Base-by-base conservation (phyloP, 2,888 invertebrate genomes). In the Agrilus biguttatus region DNA sequence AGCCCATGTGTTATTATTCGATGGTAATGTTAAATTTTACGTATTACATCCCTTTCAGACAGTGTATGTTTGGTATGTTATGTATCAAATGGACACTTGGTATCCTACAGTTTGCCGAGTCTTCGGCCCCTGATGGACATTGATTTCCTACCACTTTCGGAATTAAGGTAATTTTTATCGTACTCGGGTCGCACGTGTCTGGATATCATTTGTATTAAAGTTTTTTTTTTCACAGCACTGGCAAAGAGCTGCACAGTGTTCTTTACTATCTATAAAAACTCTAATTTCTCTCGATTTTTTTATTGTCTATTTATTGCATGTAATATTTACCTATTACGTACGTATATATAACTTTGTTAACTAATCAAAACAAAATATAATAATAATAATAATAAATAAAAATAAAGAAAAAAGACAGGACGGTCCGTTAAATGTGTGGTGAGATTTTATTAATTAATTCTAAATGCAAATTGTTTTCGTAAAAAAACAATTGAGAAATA, bases 71-170 rank as follows among this genome's bases (percentile, higher is more conserved):
- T 96, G 61, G 83, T 89, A 55, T 89, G 88, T 69, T 96, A 95
- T 74, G 74, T 91, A 59, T 92, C 93, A 49, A 93, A 86, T 68
- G 95, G 96, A 43, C 91, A 91, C 70, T 72, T 98, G 61, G 78
- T 83, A 61, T 87, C 91, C 49, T 90, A 91, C 74, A 93, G 91
- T 72, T 75, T 98, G 67, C 98, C 98, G 48, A 93, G 93, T 65
- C 77, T 98, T 58, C 82, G 90, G 68, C 85, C 84, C 55, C 77
- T 98, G 51, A 77, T 93, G 60, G 89, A 95, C 68, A 81, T 89
- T 49, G 91, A 93, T 70, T 93, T 96, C 73, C 77, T 96, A 60
- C 93, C 95, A 49, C 77, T 91, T 53, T 81, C 88, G 52, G 92
- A 95, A 70, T 80, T 93, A 70, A 92, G 91, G 91, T 91, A 73